Evolutionary conservation across 2,113 vertebrate species (phyloP).

Genomic region (Bettongia penicillata): DNA sequence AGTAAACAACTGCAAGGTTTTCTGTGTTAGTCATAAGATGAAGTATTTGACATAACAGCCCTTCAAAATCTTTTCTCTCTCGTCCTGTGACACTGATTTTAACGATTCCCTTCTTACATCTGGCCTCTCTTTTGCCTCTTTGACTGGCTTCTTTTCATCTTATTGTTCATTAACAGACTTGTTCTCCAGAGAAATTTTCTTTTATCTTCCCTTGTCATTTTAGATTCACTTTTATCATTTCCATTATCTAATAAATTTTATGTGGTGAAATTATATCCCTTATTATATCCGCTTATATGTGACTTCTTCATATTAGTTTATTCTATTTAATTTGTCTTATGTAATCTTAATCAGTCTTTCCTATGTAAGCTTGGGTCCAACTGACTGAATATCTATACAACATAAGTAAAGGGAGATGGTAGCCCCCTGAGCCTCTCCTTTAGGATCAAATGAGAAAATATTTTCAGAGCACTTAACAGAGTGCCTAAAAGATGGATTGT

Average conservation of each 20-base stretch:
- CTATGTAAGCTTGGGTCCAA: not conserved
- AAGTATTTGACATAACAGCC: not conserved
- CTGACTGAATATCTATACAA: not conserved
- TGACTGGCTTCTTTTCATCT: not conserved
- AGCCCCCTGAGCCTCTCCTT: not conserved
- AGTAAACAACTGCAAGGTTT: not conserved
- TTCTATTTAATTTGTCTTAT: not conserved
- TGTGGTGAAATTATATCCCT: not conserved
- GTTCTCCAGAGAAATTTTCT: not conserved
- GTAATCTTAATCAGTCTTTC: not conserved
- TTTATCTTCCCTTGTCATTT: not conserved
- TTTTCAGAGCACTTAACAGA: not conserved
- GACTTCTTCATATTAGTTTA: not conserved
- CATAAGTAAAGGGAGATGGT: not conserved
- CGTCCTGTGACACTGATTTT: not conserved
- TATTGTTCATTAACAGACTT: not conserved
- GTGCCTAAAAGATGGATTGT: not conserved
- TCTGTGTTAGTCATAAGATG: not conserved
- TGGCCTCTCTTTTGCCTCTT: not conserved
- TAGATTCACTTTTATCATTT: not conserved
- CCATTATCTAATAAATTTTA: not conserved
- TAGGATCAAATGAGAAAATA: not conserved
- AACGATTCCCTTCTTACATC: not conserved
- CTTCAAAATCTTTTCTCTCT: not conserved
- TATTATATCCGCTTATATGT: not conserved